Conservation (phyloP, 2,888 invertebrate genomes). For the Cyclophora albipunctata region DNA sequence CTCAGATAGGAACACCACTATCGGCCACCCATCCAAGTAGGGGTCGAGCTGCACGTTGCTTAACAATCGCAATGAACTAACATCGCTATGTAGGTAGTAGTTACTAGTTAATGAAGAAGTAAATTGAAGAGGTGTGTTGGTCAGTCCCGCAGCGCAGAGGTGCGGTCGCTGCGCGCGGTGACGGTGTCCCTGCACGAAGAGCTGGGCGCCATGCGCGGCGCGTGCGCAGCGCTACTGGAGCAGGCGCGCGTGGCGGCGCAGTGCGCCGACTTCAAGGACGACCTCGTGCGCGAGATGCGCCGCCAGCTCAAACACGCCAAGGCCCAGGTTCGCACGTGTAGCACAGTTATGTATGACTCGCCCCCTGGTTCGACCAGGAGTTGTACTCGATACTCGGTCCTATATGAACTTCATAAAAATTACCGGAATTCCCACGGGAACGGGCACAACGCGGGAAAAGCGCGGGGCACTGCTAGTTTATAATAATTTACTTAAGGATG, state of each 20-base stretch:
- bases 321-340: conserved; percentile 1
- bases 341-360: background rate
- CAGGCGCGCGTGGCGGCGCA: conserved; percentile 69
- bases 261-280: conserved; percentile 77
- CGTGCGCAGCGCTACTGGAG: conserved; percentile 73
- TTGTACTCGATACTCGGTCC: background rate
- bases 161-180: conserved; percentile 73
- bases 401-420: no score
- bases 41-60: no score
- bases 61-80: no score
- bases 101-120: no score
- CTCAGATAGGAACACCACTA: no score
- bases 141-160: conserved; percentile 56
- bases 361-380: no score
- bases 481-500: no score
- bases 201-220: conserved; percentile 65
- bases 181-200: conserved; percentile 76
- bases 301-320: conserved; percentile 72
- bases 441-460: no score
- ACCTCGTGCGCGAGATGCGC: conserved; percentile 79
- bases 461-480: no score
- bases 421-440: no score
- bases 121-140: background rate
- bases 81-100: no score
- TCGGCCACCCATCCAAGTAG: no score